A percentile compares a stretch with the other conserved stretches of the same genome.
phyloP scores from a whole-genome alignment of 2,113 vertebrate genomes.

The Eulacestoma nigropectus region DNA sequence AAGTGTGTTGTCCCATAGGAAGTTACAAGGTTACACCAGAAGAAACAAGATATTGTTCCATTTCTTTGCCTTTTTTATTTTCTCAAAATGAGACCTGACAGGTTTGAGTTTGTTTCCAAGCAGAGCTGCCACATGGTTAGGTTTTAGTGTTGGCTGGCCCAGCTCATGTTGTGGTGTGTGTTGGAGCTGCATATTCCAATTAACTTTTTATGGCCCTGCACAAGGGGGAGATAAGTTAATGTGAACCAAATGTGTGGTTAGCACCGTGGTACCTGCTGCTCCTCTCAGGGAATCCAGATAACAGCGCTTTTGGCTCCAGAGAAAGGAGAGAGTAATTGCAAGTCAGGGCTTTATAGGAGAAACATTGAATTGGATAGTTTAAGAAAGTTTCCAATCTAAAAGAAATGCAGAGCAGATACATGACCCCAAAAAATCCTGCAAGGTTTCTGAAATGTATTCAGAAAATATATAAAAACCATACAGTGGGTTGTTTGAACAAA shows the following conservation, averaged over 20 bases:
- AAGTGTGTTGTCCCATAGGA: background rate
- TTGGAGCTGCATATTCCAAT: slow-evolving; percentile 40
- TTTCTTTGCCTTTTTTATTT: background rate
- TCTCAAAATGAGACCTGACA: background rate
- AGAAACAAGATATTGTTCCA: background rate
- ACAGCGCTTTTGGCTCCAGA: background rate
- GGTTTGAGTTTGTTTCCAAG: background rate
- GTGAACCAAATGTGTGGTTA: slow-evolving; percentile 40
- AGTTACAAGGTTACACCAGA: background rate
- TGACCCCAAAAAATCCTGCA: background rate
- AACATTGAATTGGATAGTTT: background rate
- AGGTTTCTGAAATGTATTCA: slow-evolving; percentile 20
- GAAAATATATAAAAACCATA: slow-evolving; percentile 43
- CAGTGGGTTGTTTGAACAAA: slow-evolving; percentile 9
- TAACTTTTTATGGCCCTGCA: slow-evolving; percentile 41
- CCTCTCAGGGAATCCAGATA: background rate
- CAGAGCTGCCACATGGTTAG: background rate
- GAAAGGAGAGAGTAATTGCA: background rate
- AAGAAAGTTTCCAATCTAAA: background rate
- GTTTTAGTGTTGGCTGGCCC: background rate
- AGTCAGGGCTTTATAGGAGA: background rate
- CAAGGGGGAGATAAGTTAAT: slow-evolving; percentile 19
- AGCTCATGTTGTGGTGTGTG: background rate
- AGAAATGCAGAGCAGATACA: background rate
- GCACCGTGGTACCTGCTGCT: background rate